Evolutionary conservation across 2,888 invertebrate species (phyloP).

Genomic region (Eristalis pertinax): DNA sequence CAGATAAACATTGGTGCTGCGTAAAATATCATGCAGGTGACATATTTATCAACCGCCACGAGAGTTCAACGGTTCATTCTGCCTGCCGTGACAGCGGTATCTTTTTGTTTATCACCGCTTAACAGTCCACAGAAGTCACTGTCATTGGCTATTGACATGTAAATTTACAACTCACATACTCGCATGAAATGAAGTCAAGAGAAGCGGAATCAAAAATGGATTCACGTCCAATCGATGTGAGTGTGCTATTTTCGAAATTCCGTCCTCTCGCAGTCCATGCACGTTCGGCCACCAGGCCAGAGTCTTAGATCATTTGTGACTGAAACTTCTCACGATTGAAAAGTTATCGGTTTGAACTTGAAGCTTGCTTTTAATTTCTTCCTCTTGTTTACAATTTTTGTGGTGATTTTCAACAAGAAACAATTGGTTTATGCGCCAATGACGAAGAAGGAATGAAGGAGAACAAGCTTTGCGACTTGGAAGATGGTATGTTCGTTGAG

Average conservation of each 20-base stretch:
- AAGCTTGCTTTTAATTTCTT: not conserved
- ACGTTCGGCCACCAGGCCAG: not conserved
- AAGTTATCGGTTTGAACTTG: not conserved
- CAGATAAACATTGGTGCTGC: not conserved
- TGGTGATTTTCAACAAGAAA: not conserved
- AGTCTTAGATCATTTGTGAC: not conserved
- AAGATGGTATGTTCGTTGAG: too few species aligned
- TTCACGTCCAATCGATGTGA: not conserved
- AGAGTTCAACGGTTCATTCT: not conserved
- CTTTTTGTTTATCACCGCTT: not conserved
- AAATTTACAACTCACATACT: not conserved
- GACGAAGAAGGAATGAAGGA: not conserved
- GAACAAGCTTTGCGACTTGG: too few species aligned
- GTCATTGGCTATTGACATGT: not conserved
- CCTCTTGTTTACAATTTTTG: not conserved
- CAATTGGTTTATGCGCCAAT: not conserved
- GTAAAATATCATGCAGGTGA: not conserved
- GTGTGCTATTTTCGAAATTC: not conserved
- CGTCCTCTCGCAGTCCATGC: not conserved
- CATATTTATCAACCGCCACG: not conserved
- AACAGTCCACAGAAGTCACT: not conserved
- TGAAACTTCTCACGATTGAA: not conserved
- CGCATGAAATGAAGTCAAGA: not conserved
- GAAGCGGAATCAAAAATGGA: not conserved
- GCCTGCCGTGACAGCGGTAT: not conserved